Conservation (phyloP, 2,888 invertebrate genomes). For the Andrena marginata region DNA sequence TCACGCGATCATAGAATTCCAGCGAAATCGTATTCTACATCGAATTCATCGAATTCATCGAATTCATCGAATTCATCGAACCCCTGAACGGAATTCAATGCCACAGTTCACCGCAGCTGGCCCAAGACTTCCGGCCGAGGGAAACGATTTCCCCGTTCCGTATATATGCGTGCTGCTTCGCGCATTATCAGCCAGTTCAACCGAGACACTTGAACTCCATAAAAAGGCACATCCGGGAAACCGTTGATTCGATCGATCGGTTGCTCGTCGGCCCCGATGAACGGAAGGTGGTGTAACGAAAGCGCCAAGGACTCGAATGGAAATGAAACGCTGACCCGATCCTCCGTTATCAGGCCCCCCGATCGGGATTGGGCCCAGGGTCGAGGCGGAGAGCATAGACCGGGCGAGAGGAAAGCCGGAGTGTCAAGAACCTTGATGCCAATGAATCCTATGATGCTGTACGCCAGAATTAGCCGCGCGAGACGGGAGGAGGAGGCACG, state of each 20-base stretch:
- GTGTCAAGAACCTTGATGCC: conserved; percentile 42
- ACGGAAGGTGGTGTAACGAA: conserved; percentile 34
- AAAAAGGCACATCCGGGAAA: conserved; percentile 66
- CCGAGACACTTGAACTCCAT: conserved; percentile 48
- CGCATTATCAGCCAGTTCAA: conserved; percentile 21
- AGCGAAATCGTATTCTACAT: neutral
- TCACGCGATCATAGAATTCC: too few relatives aligned
- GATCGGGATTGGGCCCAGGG: conserved; percentile 45
- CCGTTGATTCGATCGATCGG: conserved; percentile 61
- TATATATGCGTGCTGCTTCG: conserved; percentile 14
- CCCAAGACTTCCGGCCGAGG: too few relatives aligned
- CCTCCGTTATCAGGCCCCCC: conserved; percentile 30
- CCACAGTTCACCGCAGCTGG: neutral
- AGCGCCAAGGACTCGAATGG: conserved; percentile 29
- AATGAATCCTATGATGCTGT: conserved; percentile 39
- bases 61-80: neutral
- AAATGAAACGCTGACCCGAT: conserved; percentile 51
- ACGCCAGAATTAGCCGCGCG: conserved; percentile 38
- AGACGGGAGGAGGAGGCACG: neutral
- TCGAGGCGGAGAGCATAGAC: neutral
- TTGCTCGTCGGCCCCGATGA: conserved; percentile 20
- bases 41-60: neutral
- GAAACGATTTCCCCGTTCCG: conserved; percentile 21
- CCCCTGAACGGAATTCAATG: neutral
- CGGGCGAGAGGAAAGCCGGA: neutral